phyloP scores from a whole-genome alignment of 2,797 vertebrate species.

The Cetoscarus ocellatus region DNA sequence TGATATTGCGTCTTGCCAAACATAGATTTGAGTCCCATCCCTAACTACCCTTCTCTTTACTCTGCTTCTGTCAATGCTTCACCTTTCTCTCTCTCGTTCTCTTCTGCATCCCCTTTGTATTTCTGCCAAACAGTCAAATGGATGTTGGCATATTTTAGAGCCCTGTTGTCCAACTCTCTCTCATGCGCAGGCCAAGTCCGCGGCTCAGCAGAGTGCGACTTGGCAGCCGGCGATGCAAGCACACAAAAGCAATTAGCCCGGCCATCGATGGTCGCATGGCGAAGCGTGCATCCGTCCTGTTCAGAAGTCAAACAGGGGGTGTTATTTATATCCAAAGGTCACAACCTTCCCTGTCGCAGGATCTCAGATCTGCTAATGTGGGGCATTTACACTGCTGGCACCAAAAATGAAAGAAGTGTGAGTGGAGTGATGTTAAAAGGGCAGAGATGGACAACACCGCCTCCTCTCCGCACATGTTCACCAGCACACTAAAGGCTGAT shows the following conservation, averaged over 20 bases:
- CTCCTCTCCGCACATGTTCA: slow-evolving; percentile 14
- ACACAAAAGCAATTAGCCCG: slow-evolving; percentile 80
- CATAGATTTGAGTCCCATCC: too few species aligned
- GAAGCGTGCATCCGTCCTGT: slow-evolving; percentile 51
- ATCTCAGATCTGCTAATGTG: slow-evolving; percentile 61
- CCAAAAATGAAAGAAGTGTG: not conserved
- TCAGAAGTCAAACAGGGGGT: slow-evolving; percentile 67
- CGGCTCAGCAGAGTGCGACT: slow-evolving; percentile 74
- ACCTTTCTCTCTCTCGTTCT: slow-evolving; percentile 45
- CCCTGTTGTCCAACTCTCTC: slow-evolving; percentile 75
- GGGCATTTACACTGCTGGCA: slow-evolving; percentile 36
- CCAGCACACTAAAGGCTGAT: slow-evolving; percentile 25
- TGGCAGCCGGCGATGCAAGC: slow-evolving; percentile 73
- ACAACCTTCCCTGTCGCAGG: slow-evolving; percentile 58
- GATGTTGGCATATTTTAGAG: slow-evolving; percentile 79
- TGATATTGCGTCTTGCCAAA: too few species aligned
- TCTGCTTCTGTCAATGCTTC: slow-evolving; percentile 33
- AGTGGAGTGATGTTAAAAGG: slow-evolving; percentile 42
- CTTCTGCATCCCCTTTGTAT: slow-evolving; percentile 55
- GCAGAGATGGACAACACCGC: slow-evolving; percentile 32
- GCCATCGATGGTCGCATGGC: slow-evolving; percentile 70
- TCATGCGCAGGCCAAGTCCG: slow-evolving; percentile 72
- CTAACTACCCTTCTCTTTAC: not conserved
- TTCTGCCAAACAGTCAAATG: slow-evolving; percentile 80
- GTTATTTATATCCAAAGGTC: slow-evolving; percentile 78